A percentile compares a stretch with the other conserved stretches of the same genome.
These are phyloP conservation scores for Camponotus vicinus DNA, from an alignment of 1,140 invertebrate genomes.

Conservation along the genomic window DNA sequence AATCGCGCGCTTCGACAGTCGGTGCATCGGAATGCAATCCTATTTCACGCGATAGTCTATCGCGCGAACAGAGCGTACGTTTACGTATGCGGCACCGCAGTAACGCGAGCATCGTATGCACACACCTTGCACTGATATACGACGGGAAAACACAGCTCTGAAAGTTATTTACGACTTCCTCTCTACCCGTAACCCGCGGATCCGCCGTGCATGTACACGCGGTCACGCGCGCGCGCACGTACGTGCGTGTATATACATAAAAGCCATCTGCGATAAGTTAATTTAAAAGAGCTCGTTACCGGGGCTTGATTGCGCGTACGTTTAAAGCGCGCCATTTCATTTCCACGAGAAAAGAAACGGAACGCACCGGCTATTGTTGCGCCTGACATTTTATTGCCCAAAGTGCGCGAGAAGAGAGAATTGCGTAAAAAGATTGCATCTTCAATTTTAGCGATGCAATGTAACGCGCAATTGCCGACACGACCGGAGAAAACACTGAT, in stretches of 20 bases:
- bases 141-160: conserved; percentile 72
- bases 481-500: not conserved
- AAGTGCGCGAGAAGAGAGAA: not conserved
- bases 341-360: conserved; percentile 46
- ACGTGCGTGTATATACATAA: not conserved
- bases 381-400: conserved; percentile 20
- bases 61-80: conserved; percentile 46
- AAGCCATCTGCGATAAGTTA: conserved; percentile 76
- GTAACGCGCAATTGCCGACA: not conserved
- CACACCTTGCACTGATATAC: conserved; percentile 69
- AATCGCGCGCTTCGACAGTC: conserved; percentile 52
- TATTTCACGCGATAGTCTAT: conserved; percentile 47
- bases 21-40: conserved; percentile 52
- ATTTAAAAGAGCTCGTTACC: conserved; percentile 71
- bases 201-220: conserved; percentile 18
- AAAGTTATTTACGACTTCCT: conserved; percentile 77
- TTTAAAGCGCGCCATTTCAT: conserved; percentile 48
- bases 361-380: conserved; percentile 35
- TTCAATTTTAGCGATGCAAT: not conserved
- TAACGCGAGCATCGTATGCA: conserved; percentile 48
- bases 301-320: conserved; percentile 69
- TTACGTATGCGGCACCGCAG: conserved; percentile 56
- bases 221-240: not conserved
- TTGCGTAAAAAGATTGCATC: conserved; percentile 29
- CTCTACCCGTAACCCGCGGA: conserved; percentile 27